Percentiles rank a stretch among this genome's conserved stretches.
Conservation (phyloP, 2,888 invertebrate species). For the Yponomeuta malinellus region DNA sequence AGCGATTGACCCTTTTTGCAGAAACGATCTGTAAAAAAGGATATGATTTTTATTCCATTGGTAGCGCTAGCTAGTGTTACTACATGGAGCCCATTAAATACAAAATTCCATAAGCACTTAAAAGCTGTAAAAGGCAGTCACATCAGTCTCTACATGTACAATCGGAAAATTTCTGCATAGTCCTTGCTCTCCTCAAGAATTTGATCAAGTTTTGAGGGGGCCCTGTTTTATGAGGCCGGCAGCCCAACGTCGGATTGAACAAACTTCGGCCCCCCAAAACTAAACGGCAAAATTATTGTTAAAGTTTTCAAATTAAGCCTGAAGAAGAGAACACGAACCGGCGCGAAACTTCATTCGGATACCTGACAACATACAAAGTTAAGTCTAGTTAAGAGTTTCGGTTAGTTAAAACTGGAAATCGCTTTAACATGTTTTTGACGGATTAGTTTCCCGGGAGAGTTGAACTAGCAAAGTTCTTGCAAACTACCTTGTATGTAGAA, state of each 20-base stretch:
- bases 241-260: not conserved
- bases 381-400: conserved; percentile 23
- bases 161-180: no score
- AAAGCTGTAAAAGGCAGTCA: no score
- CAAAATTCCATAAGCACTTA: no score
- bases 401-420: conserved; percentile 34
- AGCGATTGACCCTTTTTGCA: no score
- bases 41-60: no score
- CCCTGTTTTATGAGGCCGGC: not conserved
- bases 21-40: no score
- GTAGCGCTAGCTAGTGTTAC: no score
- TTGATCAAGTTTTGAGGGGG: conserved; percentile 1
- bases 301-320: conserved; percentile 12
- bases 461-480: conserved; percentile 12
- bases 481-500: conserved; percentile 16
- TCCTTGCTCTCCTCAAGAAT: not conserved
- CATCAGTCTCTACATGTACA: no score
- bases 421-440: conserved; percentile 53
- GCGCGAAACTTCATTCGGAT: conserved; percentile 11
- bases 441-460: conserved; percentile 40
- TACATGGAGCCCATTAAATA: no score
- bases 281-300: conserved; percentile 9
- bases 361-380: conserved; percentile 2
- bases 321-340: not conserved
- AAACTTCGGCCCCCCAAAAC: not conserved